Conservation (phyloP, 2,888 invertebrate species). For the Diaperis boleti region DNA sequence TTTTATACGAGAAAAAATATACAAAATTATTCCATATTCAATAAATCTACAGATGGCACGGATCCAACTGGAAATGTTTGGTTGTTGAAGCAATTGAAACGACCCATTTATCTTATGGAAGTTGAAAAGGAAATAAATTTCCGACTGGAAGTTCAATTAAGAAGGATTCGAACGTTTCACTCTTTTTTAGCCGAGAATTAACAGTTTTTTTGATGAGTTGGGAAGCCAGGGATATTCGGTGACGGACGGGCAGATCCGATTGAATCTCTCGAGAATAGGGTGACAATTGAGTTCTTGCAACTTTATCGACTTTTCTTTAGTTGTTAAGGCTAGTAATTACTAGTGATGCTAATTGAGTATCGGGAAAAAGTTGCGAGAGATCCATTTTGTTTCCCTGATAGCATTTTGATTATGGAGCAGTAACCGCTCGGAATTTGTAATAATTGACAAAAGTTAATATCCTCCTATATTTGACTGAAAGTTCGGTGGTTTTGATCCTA, state of each 20-base stretch:
- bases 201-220: neutral
- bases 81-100: conserved; percentile 11
- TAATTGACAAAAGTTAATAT: too few relatives aligned
- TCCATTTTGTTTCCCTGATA: too few relatives aligned
- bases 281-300: neutral
- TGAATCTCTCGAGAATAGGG: neutral
- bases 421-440: too few relatives aligned
- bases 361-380: too few relatives aligned
- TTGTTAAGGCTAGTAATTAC: too few relatives aligned
- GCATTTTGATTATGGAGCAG: too few relatives aligned
- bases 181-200: conserved; percentile 8
- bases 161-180: conserved; percentile 1
- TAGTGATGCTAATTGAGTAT: too few relatives aligned
- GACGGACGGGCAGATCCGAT: conserved; percentile 1
- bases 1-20: too few relatives aligned
- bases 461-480: too few relatives aligned
- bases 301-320: too few relatives aligned
- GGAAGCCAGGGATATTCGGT: neutral
- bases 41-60: neutral
- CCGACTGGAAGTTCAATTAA: conserved; percentile 18
- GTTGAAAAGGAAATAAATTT: conserved; percentile 19
- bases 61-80: neutral
- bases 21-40: neutral
- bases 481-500: too few relatives aligned
- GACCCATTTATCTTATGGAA: conserved; percentile 2